Base-by-base conservation (phyloP, 2,888 invertebrate species). In the Trichopria drosophilae region DNA sequence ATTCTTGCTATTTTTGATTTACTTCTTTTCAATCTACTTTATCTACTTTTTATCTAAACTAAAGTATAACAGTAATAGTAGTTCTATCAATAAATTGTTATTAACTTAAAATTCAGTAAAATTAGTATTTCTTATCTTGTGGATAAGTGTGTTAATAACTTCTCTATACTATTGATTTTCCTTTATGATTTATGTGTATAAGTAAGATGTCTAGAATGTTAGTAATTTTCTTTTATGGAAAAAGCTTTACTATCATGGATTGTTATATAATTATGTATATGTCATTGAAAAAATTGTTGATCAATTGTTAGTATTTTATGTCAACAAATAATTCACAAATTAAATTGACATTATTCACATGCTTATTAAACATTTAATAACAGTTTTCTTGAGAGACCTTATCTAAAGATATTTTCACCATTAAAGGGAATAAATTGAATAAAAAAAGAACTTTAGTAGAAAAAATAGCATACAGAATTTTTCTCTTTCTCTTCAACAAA, bases 21-120 rank as follows among this genome's bases (percentile, higher is more conserved):
- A 40, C 40, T 47, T 32, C 39, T 47, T 47, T 47, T n/a, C 47
- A 47, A 39, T 47, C 47, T 47, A 32, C 40, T 47, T 39, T 47
- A 47, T 47, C 39, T 47, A 40, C 40, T 47, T n/a, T 24, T 40
- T 39, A 12, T 47, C 24, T 39, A 39, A 39, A 47, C 26, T 12
- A 39, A 47, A 47, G 47, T 47, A 47, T 47, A 47, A 34, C 34
- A 47, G 47, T 47, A 47, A 47, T 39, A 47, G 26, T 47, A 47
- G 39, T 47, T 47, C 47, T 47, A 47, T 47, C 47, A 47, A 47
- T 26, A 47, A 47, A 37, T 47, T 47, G 15, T 47, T 47, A 47
- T 32, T 47, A 47, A 47, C 47, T 47, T 47, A 47, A 47, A 47
- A 47, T 47, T 47, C 47, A 47, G 39, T 47, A 47, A 47, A 47